Percentiles rank a stretch among this genome's conserved stretches.
Conservation (phyloP, 2,797 vertebrate species). For the Bradypodion pumilum region DNA sequence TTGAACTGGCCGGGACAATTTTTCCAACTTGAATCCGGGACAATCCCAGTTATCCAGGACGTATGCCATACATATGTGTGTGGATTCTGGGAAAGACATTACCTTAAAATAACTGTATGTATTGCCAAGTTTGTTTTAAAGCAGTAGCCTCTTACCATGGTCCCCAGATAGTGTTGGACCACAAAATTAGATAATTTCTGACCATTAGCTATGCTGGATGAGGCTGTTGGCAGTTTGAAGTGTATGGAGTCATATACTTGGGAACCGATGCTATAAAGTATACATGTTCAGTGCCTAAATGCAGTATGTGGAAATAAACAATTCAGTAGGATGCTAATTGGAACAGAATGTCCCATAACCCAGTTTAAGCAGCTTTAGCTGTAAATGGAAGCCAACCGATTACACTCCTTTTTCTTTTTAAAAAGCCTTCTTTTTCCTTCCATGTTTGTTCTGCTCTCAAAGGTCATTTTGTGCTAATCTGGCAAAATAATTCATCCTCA, state of each 20-base stretch:
- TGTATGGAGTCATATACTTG: background rate
- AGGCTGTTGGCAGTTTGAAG: background rate
- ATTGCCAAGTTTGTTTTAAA: background rate
- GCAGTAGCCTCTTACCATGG: background rate
- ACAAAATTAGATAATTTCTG: background rate
- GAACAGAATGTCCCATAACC: background rate
- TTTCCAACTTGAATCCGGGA: no score
- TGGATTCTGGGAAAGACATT: no score
- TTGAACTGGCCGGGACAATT: no score
- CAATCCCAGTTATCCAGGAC: no score
- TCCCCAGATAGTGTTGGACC: background rate
- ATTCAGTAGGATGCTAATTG: background rate
- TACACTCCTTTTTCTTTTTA: no score
- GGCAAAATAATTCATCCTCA: background rate
- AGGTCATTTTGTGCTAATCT: background rate
- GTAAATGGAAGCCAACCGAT: constrained; percentile 3
- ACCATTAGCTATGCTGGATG: background rate
- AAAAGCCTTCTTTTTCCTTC: no score
- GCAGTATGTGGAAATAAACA: background rate
- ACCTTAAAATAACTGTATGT: background rate
- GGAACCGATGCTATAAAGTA: background rate
- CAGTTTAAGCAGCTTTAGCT: background rate
- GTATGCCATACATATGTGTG: no score
- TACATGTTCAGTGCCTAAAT: background rate
- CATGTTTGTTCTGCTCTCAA: background rate